phyloP scores from a whole-genome alignment of 1,140 invertebrate genomes.

The Penaeus indicus region DNA sequence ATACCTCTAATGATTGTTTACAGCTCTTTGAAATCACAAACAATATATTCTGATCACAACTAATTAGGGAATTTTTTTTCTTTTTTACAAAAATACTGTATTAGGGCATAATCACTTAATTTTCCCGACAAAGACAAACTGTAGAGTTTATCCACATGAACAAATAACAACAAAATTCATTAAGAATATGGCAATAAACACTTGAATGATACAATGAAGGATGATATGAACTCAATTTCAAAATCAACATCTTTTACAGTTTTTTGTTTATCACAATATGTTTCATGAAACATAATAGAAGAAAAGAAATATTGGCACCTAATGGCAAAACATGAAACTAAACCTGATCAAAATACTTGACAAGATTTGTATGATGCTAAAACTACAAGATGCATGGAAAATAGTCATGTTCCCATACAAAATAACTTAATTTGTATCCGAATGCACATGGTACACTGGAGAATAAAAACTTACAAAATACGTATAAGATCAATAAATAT shows the following conservation, averaged over 20 bases:
- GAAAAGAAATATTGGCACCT: constrained; percentile 40
- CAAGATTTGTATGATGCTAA: too few relatives aligned
- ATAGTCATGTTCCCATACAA: constrained; percentile 37
- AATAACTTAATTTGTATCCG: constrained; percentile 40
- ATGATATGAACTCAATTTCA: constrained; percentile 34
- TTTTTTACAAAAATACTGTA: constrained; percentile 37
- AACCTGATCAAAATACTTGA: too few relatives aligned
- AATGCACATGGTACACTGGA: constrained; percentile 18
- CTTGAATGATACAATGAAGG: constrained; percentile 36
- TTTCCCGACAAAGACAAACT: constrained; percentile 30
- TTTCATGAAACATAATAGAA: constrained; percentile 25
- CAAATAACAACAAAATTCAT: constrained; percentile 24
- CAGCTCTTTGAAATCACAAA: constrained; percentile 46
- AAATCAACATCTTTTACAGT: constrained; percentile 34
- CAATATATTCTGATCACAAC: constrained; percentile 45
- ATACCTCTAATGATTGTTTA: constrained; percentile 54
- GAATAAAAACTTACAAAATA: constrained; percentile 8
- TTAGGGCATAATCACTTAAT: constrained; percentile 10
- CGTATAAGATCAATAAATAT: constrained; percentile 38
- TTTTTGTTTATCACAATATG: constrained; percentile 36
- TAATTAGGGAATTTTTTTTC: constrained; percentile 12
- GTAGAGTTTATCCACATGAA: constrained; percentile 3
- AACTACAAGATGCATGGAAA: constrained; percentile 13
- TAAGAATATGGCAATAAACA: constrained; percentile 24
- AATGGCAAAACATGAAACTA: constrained; percentile 7